Conservation (phyloP, 2,113 vertebrate genomes). For the Bettongia penicillata region DNA sequence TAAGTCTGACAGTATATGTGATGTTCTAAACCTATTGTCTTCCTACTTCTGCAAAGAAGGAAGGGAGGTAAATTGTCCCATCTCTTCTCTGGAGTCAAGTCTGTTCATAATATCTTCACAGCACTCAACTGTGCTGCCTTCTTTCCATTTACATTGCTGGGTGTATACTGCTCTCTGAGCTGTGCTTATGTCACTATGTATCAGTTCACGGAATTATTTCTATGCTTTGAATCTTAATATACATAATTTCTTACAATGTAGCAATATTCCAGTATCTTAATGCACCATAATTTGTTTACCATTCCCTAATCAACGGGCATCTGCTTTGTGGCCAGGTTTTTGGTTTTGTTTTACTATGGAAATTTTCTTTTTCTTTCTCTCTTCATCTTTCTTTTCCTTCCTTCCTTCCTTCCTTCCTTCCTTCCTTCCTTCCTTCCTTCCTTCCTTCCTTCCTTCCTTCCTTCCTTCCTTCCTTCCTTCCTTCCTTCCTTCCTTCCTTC, state of each 20-base stretch:
- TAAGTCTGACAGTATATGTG: background rate
- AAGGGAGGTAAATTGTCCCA: background rate
- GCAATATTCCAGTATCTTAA: background rate
- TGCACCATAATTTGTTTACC: background rate
- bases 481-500: background rate
- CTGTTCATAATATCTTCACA: background rate
- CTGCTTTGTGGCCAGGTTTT: background rate
- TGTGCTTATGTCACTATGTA: background rate
- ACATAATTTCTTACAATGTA: background rate
- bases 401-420: background rate
- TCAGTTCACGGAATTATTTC: background rate
- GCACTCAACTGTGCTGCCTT: background rate
- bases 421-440: background rate
- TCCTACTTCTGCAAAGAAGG: background rate
- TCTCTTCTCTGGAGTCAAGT: background rate
- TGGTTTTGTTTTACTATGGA: background rate
- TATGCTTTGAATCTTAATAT: background rate
- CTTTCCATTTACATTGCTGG: background rate
- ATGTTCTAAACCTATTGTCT: background rate
- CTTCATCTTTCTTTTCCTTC: background rate
- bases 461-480: background rate
- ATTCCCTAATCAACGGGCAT: background rate
- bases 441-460: slow-evolving; percentile 12
- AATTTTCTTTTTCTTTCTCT: background rate
- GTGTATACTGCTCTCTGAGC: background rate